Conservation (phyloP, 2,888 invertebrate genomes). For the Dolichomitus sp. region DNA sequence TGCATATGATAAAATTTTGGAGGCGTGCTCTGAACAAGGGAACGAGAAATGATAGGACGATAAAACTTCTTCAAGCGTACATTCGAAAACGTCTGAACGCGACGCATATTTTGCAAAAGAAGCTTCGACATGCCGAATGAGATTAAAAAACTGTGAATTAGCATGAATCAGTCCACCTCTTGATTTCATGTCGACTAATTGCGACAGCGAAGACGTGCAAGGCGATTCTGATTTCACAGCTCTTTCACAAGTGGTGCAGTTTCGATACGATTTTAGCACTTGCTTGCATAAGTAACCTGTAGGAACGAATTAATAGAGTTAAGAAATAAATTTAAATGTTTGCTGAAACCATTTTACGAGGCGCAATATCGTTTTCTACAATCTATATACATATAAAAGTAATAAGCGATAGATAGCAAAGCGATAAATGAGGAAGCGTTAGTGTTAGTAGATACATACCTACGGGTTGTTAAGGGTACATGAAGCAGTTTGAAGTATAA, state of each 20-base stretch:
- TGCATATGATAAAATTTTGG: no score
- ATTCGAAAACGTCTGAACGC: no score
- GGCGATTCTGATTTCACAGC: conserved; percentile 41
- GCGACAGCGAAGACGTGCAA: conserved; percentile 38
- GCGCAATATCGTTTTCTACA: conserved; percentile 1
- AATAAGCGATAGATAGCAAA: conserved; percentile 9
- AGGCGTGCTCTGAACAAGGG: no score
- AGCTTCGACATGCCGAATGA: no score
- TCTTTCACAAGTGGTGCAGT: conserved; percentile 24
- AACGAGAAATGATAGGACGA: no score
- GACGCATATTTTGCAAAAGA: no score
- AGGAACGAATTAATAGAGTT: conserved; percentile 3
- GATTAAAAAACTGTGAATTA: neutral
- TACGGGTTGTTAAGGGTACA: conserved; percentile 14
- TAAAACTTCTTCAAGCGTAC: no score
- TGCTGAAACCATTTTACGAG: conserved; percentile 17
- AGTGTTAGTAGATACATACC: conserved; percentile 11
- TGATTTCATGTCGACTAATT: conserved; percentile 53
- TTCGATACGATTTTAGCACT: conserved; percentile 25
- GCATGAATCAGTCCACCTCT: conserved; percentile 52
- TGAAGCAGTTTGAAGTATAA: conserved; percentile 1
- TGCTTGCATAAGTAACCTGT: conserved; percentile 38
- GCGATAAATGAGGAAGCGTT: conserved; percentile 7
- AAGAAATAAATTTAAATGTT: neutral
- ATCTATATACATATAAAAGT: neutral